Evolutionary conservation across 2,797 vertebrate species (phyloP).

Genomic region (Knipowitschia caucasica): DNA sequence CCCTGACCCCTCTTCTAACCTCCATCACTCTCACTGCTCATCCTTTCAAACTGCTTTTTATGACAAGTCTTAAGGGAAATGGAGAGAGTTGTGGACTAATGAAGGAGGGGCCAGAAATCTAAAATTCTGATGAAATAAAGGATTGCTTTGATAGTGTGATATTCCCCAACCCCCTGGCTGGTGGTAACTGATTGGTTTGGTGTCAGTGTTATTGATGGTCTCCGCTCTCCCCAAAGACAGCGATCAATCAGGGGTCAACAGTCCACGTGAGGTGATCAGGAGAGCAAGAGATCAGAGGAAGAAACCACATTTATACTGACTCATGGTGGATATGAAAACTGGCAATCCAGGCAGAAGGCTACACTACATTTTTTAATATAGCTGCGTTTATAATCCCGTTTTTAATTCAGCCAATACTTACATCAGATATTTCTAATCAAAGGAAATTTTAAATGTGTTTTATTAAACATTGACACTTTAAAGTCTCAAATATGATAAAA

Average conservation of each 20-base stretch:
- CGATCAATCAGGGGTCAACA: constrained; percentile 37
- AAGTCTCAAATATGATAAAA: too few species aligned
- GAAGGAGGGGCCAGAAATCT: constrained; percentile 1
- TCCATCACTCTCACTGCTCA: constrained; percentile 34
- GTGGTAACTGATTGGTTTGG: constrained; percentile 7
- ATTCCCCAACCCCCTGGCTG: neutral
- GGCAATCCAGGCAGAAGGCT: constrained; percentile 34
- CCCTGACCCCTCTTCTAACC: constrained; percentile 47
- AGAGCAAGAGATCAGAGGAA: constrained; percentile 34
- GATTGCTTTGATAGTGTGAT: constrained; percentile 8
- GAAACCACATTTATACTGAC: constrained; percentile 14
- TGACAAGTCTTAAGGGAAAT: constrained; percentile 11
- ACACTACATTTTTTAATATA: too few species aligned
- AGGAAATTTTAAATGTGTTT: too few species aligned
- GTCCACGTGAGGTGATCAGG: constrained; percentile 24
- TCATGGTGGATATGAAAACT: neutral
- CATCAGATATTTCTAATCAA: too few species aligned
- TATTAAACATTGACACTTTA: too few species aligned
- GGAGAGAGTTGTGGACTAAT: constrained; percentile 15
- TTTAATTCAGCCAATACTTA: too few species aligned
- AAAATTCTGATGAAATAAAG: constrained; percentile 19
- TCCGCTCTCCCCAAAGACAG: constrained; percentile 12
- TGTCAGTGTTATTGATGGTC: constrained; percentile 33
- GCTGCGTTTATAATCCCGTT: too few species aligned
- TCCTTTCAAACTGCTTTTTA: constrained; percentile 15